Percentiles rank a stretch among this genome's conserved stretches.
Evolutionary conservation across 2,113 vertebrate species (phyloP).

Genomic region (Tricholaema leucomelas): DNA sequence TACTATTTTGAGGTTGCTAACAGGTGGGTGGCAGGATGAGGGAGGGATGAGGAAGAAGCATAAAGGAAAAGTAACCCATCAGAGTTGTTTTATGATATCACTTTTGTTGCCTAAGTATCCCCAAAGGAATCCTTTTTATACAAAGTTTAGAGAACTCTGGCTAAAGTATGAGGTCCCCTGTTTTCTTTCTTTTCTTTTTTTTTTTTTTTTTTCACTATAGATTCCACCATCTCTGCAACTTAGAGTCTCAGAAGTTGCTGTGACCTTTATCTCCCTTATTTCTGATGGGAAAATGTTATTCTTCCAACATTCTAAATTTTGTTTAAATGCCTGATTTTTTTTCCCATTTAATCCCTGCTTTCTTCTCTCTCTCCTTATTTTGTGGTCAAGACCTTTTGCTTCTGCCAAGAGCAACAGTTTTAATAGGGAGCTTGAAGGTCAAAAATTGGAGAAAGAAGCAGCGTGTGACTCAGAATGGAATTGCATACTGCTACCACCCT

Average conservation of each 20-base stretch:
- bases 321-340: conserved; percentile 51
- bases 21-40: not conserved
- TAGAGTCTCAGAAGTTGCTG: not conserved
- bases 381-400: conserved; percentile 4
- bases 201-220: not conserved
- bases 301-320: conserved; percentile 28
- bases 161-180: rapidly evolving
- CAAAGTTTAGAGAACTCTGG: not conserved
- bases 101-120: not conserved
- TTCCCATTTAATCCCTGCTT: conserved; percentile 49
- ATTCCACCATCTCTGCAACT: not conserved
- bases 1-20: not conserved
- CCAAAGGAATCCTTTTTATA: not conserved
- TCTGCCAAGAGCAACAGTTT: conserved; percentile 63
- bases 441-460: not conserved
- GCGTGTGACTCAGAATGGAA: not conserved
- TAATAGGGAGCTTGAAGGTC: conserved; percentile 53
- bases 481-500: not conserved
- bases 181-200: not conserved
- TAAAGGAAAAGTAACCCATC: not conserved
- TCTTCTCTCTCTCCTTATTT: not conserved
- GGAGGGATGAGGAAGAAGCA: not conserved
- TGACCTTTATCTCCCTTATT: conserved; percentile 4
- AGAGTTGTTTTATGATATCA: not conserved
- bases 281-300: conserved; percentile 57